These are phyloP conservation scores for Sebastes miniatus DNA, from an alignment of 2,797 vertebrate species.

Conservation along the genomic window DNA sequence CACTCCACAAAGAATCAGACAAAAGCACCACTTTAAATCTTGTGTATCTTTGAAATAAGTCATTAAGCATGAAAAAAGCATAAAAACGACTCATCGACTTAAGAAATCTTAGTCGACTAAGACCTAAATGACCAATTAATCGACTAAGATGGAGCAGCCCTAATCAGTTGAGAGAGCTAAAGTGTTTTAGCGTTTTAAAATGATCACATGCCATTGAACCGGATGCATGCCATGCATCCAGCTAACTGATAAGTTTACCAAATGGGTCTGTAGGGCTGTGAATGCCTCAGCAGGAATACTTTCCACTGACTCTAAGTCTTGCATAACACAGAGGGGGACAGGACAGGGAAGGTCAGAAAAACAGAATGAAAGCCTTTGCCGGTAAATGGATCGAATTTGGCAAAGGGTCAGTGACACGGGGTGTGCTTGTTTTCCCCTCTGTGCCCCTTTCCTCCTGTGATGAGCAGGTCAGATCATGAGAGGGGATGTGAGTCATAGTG, in stretches of 20 bases:
- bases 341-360: constrained; percentile 69
- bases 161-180: neutral
- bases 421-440: constrained; percentile 53
- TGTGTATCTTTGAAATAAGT: no score
- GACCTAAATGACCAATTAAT: no score
- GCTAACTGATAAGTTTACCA: constrained; percentile 60
- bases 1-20: no score
- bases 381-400: constrained; percentile 67
- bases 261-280: constrained; percentile 58
- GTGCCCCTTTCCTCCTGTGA: constrained; percentile 40
- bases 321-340: constrained; percentile 62
- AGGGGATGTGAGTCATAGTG: constrained; percentile 66
- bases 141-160: no score
- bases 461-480: constrained; percentile 47
- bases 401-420: constrained; percentile 53
- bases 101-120: no score
- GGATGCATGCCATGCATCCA: constrained; percentile 30
- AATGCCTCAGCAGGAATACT: constrained; percentile 62
- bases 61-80: no score
- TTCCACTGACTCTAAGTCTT: constrained; percentile 68
- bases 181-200: neutral
- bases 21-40: no score
- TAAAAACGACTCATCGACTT: no score
- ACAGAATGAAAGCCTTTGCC: constrained; percentile 63
- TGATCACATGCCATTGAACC: neutral